Conservation (phyloP, 1,140 invertebrate genomes). For the Atta colombica region DNA sequence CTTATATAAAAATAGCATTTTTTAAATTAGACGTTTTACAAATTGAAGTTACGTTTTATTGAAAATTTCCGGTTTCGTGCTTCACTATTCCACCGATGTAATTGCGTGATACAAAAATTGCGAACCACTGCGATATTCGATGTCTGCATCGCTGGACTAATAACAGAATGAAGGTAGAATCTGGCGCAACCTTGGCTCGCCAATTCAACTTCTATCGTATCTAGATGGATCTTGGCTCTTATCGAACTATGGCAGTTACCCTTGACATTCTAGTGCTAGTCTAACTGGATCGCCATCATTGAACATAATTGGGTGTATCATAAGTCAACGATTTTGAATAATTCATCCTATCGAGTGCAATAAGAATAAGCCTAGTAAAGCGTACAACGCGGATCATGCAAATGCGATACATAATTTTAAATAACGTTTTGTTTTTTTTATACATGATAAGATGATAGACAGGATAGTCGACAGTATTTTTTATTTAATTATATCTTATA, state of each 20-base stretch:
- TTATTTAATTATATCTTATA: neutral
- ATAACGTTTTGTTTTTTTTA: constrained; percentile 11
- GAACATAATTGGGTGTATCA: constrained; percentile 40
- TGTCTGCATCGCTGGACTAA: constrained; percentile 36
- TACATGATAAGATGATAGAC: neutral
- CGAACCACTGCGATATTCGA: constrained; percentile 5
- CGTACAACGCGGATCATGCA: neutral
- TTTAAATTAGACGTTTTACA: neutral
- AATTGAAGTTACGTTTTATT: neutral
- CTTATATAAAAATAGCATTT: neutral
- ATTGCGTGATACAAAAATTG: constrained; percentile 47
- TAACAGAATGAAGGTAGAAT: constrained; percentile 55
- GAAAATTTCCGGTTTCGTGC: constrained; percentile 19
- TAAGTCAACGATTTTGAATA: constrained; percentile 59
- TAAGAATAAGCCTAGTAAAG: neutral
- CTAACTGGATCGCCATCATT: constrained; percentile 43
- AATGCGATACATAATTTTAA: neutral
- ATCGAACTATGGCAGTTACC: constrained; percentile 54
- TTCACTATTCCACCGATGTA: neutral
- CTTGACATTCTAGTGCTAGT: constrained; percentile 58
- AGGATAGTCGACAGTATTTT: neutral
- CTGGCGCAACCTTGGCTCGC: constrained; percentile 48
- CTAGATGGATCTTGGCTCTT: constrained; percentile 59
- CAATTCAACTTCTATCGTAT: constrained; percentile 56
- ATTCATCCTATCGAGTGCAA: constrained; percentile 20